Base-by-base conservation (phyloP, 2,113 vertebrate genomes). In the Donacobius atricapilla region DNA sequence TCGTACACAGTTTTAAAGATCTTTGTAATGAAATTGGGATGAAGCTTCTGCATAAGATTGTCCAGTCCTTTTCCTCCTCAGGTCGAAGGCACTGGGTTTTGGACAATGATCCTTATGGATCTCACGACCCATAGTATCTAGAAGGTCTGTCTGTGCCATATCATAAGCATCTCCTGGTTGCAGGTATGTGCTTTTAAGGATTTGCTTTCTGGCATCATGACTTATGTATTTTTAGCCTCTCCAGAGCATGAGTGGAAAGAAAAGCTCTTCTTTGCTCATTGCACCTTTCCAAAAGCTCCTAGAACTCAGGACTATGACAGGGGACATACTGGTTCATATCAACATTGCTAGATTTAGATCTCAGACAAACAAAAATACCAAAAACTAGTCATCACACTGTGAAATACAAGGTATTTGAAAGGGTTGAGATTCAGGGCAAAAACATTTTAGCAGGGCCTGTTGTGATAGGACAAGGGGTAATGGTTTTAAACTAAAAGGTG, bases 171-270 rank as follows among this genome's bases (percentile, higher is more conserved):
- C 15, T 70, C 24, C 24, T 48, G 19, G 17, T 11, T 71, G 30
- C 2, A 33, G 3, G 10, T 18, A 1, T 0, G 0, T 9, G 7
- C 4, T 73, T 24, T 40, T 61, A 40, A 54, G 33, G 10, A 27
- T 50, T 76, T 61, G 33, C 19, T 50, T 69, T 77, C 39, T 86
- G 7, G 2, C 44, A 21, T 45, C 17, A 37, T 72, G 37, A 40
- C 5, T 56, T 25, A 18, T 0, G 2, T 15, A 23, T 44, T 65
- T 87, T 47, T 72, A 18, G 53, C 28, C 7, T 71, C 27, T 51
- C 33, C 16, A 13, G 6, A 64, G 14, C 9, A 60, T 10, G 35
- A 89, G 3, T 35, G 37, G 65, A 87, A 61, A 68, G 7, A 78
- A 9, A 35, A 84, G 2, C 4, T 54, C 28, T 61, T 82, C 71